Percentiles rank a stretch among this genome's conserved stretches.
These are phyloP conservation scores for Brotogeris chrysoptera DNA, from an alignment of 2,797 vertebrate species.

Conservation along the genomic window DNA sequence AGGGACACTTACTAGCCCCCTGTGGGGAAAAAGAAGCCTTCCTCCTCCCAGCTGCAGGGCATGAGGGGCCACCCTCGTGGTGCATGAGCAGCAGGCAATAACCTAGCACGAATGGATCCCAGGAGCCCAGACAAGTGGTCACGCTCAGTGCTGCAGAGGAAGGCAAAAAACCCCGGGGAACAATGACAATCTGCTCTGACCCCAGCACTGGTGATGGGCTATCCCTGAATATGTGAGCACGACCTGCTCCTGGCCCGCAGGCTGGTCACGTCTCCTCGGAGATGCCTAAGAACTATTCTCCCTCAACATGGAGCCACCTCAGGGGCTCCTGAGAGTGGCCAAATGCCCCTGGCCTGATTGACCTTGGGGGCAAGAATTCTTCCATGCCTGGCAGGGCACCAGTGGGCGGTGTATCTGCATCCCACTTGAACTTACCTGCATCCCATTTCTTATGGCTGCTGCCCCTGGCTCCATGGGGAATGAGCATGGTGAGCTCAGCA, in stretches of 20 bases:
- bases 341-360: neutral
- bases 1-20: neutral
- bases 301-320: neutral
- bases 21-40: neutral
- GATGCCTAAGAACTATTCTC: neutral
- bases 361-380: neutral
- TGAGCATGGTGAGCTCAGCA: neutral
- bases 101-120: neutral
- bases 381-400: neutral
- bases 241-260: neutral
- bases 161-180: neutral
- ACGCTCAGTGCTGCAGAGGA: neutral
- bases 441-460: neutral
- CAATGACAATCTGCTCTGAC: neutral
- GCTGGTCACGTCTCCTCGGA: neutral
- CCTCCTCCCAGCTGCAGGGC: neutral
- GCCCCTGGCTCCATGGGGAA: neutral
- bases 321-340: neutral
- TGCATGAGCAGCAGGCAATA: neutral
- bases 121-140: neutral
- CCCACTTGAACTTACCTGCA: neutral
- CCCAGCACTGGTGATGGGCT: neutral
- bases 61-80: neutral
- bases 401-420: neutral
- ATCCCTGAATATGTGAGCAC: neutral